Base-by-base conservation (phyloP, 2,113 vertebrate genomes). In the Dipodomys ordii region DNA sequence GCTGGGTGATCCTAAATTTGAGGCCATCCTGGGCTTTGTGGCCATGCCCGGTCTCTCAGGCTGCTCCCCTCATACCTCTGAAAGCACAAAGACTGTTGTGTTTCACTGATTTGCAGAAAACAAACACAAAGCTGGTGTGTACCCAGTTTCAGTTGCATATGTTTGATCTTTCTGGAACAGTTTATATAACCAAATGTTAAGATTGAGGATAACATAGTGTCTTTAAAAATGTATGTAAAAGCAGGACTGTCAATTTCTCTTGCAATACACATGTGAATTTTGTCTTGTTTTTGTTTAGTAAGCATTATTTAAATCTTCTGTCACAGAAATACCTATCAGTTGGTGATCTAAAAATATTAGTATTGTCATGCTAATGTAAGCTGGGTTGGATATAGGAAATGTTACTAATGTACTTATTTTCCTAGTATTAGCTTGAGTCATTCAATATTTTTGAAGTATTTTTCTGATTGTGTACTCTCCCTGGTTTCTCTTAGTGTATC, bases 111-210 rank as follows among this genome's bases (percentile, higher is more conserved):
- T 27, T 86, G 46, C 35, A 57, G 39, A 27, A 30, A 44, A 32
- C 3, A 49, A 49, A 49, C 49, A 49, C 8, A 49, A 49, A 49
- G 12, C 49, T 49, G 22, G 65, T 53, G 23, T 73, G 23, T 83
- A 4, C 28, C 20, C 28, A 0, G 44, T 81, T 88, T 88, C 16
- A 7, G 28, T 35, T 95, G 18, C 23, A 8, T 78, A 39, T 39
- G 5, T 39, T 39, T 39, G 30, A 77, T 87, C 32, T 84, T 90
- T 22, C 13, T 91, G 64, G 25, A 11, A 80, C 25, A 18, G 49
- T 90, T 90, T 93, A 69, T 90, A 71, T 88, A 90, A 71, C 79
- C 76, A 83, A 23, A 53, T 90, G 85, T 95, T 84, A 73, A 88
- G 30, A 46, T 92, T 11, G 10, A 82, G 44, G 90, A 77, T 68